These are phyloP conservation scores for Loripinus fragilis DNA, from an alignment of 2,888 invertebrate genomes.

Conservation along the genomic window DNA sequence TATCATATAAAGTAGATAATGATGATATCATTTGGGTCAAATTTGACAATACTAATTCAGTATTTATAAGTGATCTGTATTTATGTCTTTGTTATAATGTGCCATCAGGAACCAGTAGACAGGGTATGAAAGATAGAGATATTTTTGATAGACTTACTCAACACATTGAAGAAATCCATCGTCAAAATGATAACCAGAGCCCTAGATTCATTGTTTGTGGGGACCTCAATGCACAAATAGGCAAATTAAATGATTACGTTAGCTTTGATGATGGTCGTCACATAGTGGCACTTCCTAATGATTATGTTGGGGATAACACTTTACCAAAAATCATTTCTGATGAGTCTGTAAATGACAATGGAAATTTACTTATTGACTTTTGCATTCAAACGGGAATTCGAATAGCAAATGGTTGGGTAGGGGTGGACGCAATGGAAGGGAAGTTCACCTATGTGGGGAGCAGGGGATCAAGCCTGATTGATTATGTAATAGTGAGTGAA, in stretches of 20 bases:
- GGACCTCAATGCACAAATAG: background rate
- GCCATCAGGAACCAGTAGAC: background rate
- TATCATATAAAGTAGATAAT: background rate
- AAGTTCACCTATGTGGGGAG: conserved; percentile 15
- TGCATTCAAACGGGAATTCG: background rate
- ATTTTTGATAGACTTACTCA: background rate
- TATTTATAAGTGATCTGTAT: background rate
- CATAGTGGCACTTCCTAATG: background rate
- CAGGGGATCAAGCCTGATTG: background rate
- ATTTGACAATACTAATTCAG: background rate
- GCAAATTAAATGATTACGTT: background rate
- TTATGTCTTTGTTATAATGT: conserved; percentile 3
- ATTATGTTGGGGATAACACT: background rate
- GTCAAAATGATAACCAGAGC: background rate
- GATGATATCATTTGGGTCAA: conserved; percentile 6
- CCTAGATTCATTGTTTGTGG: background rate
- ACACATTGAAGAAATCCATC: background rate
- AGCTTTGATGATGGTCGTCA: background rate
- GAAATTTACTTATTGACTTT: background rate
- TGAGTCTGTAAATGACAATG: background rate
- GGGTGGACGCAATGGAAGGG: background rate
- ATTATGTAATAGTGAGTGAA: background rate
- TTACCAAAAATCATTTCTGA: background rate
- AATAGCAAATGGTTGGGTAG: conserved; percentile 1
- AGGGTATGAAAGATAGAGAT: conserved; percentile 8